Evolutionary conservation across 2,888 invertebrate species (phyloP).

Genomic region (Lithophane ornitopus): DNA sequence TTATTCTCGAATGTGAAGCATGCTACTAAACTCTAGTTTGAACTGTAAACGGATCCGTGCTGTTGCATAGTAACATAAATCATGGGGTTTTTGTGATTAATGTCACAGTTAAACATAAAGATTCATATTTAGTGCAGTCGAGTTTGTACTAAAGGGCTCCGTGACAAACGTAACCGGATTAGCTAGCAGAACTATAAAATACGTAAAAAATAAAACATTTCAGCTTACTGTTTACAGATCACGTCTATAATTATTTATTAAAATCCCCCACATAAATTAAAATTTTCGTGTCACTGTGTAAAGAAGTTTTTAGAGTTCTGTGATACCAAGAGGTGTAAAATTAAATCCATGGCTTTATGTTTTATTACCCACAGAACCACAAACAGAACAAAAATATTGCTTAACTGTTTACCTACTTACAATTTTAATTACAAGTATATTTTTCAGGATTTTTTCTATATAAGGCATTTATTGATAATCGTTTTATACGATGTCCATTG

Average conservation of each 20-base stretch:
- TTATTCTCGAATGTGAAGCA: slow-evolving; percentile 73
- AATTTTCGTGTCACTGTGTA: slow-evolving; percentile 64
- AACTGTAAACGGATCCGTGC: slow-evolving; percentile 79
- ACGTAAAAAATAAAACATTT: slow-evolving; percentile 82
- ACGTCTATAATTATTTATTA: slow-evolving; percentile 85
- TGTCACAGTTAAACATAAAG: slow-evolving; percentile 87
- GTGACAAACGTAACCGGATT: slow-evolving; percentile 81
- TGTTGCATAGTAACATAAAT: slow-evolving; percentile 82
- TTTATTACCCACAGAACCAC: not conserved
- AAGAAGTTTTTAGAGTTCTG: slow-evolving; percentile 67
- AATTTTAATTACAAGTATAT: not conserved
- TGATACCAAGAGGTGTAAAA: not conserved
- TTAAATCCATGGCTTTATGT: not conserved
- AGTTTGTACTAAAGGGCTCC: slow-evolving; percentile 73
- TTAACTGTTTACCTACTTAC: not conserved
- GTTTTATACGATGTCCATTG: not conserved
- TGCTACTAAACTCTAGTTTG: slow-evolving; percentile 73
- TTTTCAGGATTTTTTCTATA: not conserved
- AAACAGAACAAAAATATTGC: not conserved
- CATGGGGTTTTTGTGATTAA: slow-evolving; percentile 88
- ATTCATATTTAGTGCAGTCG: slow-evolving; percentile 88
- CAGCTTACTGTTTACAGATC: slow-evolving; percentile 86
- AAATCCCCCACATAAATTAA: slow-evolving; percentile 86
- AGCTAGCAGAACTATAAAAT: slow-evolving; percentile 78
- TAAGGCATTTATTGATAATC: not conserved